Evolutionary conservation across 2,113 vertebrate species (phyloP).

Genomic region (Pomatorhinus ruficollis): DNA sequence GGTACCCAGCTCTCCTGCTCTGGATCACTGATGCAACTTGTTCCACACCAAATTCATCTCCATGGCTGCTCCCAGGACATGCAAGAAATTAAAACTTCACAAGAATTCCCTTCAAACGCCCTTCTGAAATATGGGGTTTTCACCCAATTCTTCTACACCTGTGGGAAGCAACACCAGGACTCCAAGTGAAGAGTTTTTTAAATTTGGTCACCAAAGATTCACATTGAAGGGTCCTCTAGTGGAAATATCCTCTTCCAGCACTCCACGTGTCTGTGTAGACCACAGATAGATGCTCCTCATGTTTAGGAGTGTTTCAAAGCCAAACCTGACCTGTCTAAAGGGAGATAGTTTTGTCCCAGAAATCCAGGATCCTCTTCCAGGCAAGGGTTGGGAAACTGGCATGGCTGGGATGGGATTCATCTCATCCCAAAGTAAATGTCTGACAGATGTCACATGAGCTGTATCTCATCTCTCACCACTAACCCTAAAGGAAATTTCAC

Average conservation of each 20-base stretch:
- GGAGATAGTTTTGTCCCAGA: neutral
- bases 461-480: neutral
- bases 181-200: neutral
- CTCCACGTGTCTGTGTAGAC: neutral
- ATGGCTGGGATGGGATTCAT: neutral
- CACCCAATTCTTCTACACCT: rapidly evolving
- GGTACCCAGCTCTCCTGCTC: neutral
- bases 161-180: neutral
- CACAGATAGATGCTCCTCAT: neutral
- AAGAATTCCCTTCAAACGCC: neutral
- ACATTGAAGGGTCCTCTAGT: neutral
- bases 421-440: neutral
- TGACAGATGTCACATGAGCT: neutral
- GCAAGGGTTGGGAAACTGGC: neutral
- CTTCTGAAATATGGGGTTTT: rapidly evolving
- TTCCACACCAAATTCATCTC: neutral
- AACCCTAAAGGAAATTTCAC: neutral
- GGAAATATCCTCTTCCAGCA: neutral
- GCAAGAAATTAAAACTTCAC: neutral
- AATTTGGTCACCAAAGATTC: rapidly evolving
- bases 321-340: neutral
- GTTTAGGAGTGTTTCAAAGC: neutral
- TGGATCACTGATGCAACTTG: neutral
- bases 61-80: rapidly evolving
- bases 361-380: neutral